Conservation (phyloP, 1,140 invertebrate species). For the Neodiprion fabricii region DNA sequence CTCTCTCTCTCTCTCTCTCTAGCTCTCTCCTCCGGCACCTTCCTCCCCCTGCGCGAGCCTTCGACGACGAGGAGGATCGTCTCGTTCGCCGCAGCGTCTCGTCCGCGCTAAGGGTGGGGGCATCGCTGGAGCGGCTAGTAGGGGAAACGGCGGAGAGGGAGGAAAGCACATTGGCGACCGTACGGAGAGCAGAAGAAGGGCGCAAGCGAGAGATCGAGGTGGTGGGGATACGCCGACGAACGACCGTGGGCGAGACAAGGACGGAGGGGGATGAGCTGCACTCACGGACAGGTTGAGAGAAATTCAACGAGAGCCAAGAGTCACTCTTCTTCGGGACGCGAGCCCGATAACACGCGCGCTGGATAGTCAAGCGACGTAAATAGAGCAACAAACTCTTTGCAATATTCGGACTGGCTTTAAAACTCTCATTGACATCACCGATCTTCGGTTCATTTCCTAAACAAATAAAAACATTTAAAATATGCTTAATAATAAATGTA, state of each 20-base stretch:
- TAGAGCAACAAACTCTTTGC: too few relatives aligned
- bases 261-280: not conserved
- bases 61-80: not conserved
- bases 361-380: not conserved
- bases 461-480: too few relatives aligned
- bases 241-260: not conserved
- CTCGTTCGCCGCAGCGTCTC: not conserved
- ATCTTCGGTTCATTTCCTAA: too few relatives aligned
- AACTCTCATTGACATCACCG: too few relatives aligned
- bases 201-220: not conserved
- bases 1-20: not conserved
- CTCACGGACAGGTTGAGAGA: constrained; percentile 39
- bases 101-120: not conserved
- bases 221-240: not conserved
- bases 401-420: too few relatives aligned
- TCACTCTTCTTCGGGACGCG: constrained; percentile 39
- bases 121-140: not conserved
- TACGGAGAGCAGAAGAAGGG: constrained; percentile 11
- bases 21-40: constrained; percentile 5
- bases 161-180: not conserved
- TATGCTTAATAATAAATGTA: too few relatives aligned
- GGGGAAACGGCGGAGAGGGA: not conserved
- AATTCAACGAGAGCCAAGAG: constrained; percentile 42
- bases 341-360: constrained; percentile 32
- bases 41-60: not conserved